These are phyloP conservation scores for Holcopasites calliopsidis DNA, from an alignment of 1,140 invertebrate genomes.

Conservation along the genomic window DNA sequence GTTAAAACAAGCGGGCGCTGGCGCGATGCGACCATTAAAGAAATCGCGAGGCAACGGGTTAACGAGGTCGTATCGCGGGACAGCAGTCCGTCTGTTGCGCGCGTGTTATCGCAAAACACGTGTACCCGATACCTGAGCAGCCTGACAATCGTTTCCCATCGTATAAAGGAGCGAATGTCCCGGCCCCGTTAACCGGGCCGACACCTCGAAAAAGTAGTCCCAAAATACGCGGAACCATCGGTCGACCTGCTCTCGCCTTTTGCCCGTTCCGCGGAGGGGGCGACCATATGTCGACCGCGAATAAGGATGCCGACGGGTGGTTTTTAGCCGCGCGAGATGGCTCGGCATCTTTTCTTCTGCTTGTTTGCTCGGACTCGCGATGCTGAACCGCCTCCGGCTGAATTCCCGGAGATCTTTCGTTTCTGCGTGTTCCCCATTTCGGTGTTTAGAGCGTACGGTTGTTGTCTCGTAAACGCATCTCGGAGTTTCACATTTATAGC, in stretches of 20 bases:
- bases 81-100: slow-evolving; percentile 23
- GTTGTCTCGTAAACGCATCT: no score
- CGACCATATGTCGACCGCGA: slow-evolving; percentile 65
- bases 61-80: slow-evolving; percentile 53
- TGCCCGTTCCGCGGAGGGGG: slow-evolving; percentile 31
- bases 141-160: slow-evolving; percentile 62
- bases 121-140: slow-evolving; percentile 69
- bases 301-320: slow-evolving; percentile 40
- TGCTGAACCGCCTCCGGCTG: not conserved
- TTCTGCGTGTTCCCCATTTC: no score
- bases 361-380: not conserved
- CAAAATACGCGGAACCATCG: slow-evolving; percentile 69
- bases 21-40: not conserved
- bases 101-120: slow-evolving; percentile 67
- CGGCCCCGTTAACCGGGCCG: slow-evolving; percentile 52
- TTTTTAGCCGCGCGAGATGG: slow-evolving; percentile 53
- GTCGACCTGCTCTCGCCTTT: not conserved
- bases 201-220: slow-evolving; percentile 70
- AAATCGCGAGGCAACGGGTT: slow-evolving; percentile 10
- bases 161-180: slow-evolving; percentile 53
- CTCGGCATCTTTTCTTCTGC: slow-evolving; percentile 41
- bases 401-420: slow-evolving; percentile 7
- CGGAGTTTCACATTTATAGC: no score
- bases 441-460: no score
- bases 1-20: not conserved